Percentiles rank a stretch among this genome's conserved stretches.
Evolutionary conservation across 2,888 invertebrate genomes (phyloP).

Genomic region (Drosophila nr. perissopoda): DNA sequence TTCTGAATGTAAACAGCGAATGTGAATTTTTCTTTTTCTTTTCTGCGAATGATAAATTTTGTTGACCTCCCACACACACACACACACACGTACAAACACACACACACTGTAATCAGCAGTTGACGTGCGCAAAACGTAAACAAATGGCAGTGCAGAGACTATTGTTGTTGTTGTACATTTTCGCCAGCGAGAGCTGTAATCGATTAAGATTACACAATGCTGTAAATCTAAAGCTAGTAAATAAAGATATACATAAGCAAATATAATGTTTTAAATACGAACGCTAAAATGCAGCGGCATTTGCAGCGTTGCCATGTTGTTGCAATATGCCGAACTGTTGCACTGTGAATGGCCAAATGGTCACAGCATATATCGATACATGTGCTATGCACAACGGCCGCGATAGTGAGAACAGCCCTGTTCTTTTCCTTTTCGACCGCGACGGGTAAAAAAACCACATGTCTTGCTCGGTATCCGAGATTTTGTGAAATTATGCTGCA

Average conservation of each 20-base stretch:
- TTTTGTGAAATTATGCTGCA: conserved; percentile 80
- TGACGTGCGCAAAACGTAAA: conserved; percentile 58
- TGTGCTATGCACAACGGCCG: conserved; percentile 5
- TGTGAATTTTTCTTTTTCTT: conserved; percentile 28
- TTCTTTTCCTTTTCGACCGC: conserved; percentile 87
- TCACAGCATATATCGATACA: conserved; percentile 24
- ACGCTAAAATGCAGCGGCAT: neutral
- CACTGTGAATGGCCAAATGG: conserved; percentile 27
- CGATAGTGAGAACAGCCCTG: conserved; percentile 39
- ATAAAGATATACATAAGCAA: neutral
- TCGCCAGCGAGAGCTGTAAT: neutral
- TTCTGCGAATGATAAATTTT: conserved; percentile 41
- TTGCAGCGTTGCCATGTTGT: conserved; percentile 30
- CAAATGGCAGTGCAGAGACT: conserved; percentile 31
- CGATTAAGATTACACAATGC: neutral
- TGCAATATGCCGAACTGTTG: neutral
- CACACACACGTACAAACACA: neutral
- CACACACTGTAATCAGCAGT: conserved; percentile 26
- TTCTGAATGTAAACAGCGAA: conserved; percentile 37
- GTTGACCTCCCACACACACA: conserved; percentile 7
- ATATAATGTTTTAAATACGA: conserved; percentile 3
- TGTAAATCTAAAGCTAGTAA: neutral
- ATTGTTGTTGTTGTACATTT: neutral
- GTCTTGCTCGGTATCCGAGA: conserved; percentile 85
- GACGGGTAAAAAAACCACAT: conserved; percentile 90